Percentiles rank a stretch among this genome's conserved stretches.
Conservation (phyloP, 1,140 invertebrate species). For the Nylanderia fulva region DNA sequence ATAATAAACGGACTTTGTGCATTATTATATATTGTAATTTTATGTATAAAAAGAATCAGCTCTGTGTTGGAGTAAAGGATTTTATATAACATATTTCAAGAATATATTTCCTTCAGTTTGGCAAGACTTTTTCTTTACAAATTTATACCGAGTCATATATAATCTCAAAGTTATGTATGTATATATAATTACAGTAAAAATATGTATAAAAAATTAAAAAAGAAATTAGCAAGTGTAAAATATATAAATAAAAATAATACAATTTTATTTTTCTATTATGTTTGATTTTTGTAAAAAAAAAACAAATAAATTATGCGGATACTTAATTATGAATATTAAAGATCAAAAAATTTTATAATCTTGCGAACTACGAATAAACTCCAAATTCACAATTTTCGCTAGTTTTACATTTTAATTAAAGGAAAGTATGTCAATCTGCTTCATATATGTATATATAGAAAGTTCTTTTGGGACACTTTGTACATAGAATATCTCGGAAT, state of each 20-base stretch:
- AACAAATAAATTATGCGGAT: neutral
- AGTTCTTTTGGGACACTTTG: neutral
- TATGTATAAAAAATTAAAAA: neutral
- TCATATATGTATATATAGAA: neutral
- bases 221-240: neutral
- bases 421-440: neutral
- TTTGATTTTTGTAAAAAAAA: neutral
- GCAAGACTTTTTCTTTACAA: neutral
- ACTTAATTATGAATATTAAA: neutral
- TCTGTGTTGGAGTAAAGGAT: neutral
- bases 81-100: neutral
- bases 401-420: neutral
- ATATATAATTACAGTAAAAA: neutral
- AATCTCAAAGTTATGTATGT: too few relatives aligned
- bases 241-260: neutral
- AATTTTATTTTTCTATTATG: conserved; percentile 6
- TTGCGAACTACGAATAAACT: neutral
- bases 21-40: neutral
- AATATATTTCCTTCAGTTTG: neutral
- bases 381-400: neutral
- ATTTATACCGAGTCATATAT: neutral
- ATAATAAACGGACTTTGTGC: conserved; percentile 17
- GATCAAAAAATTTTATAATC: neutral
- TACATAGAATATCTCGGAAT: conserved; percentile 17
- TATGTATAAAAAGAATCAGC: conserved; percentile 7